Percentiles rank a stretch among this genome's conserved stretches.
These are phyloP conservation scores for Microctonus brassicae DNA, from an alignment of 2,888 invertebrate genomes.

Conservation along the genomic window DNA sequence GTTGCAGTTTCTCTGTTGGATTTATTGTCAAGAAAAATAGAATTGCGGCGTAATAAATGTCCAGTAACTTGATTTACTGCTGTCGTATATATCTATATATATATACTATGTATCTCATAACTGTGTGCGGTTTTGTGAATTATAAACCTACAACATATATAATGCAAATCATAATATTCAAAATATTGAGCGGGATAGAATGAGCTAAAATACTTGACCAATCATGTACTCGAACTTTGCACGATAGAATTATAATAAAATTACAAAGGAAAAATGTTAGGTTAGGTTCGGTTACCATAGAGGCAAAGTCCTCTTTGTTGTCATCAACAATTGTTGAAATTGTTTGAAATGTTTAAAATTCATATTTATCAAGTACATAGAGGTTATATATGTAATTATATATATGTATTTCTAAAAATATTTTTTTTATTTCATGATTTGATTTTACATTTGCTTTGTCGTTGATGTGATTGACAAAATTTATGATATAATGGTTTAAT, in stretches of 20 bases:
- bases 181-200: neutral
- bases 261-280: neutral
- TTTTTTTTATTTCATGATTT: too few species aligned
- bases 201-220: neutral
- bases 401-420: too few species aligned
- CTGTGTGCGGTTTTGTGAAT: neutral
- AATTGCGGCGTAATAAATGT: neutral
- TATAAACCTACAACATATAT: neutral
- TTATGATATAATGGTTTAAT: too few species aligned
- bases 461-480: too few species aligned
- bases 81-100: neutral
- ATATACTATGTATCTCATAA: too few species aligned
- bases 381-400: too few species aligned
- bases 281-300: neutral
- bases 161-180: neutral
- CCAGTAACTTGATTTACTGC: neutral
- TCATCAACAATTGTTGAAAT: too few species aligned
- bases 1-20: neutral
- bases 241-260: neutral
- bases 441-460: too few species aligned
- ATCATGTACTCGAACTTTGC: neutral
- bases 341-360: too few species aligned
- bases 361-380: too few species aligned
- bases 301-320: neutral
- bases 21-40: neutral